These are phyloP conservation scores for Macaria notata DNA, from an alignment of 2,888 invertebrate species.

Conservation along the genomic window DNA sequence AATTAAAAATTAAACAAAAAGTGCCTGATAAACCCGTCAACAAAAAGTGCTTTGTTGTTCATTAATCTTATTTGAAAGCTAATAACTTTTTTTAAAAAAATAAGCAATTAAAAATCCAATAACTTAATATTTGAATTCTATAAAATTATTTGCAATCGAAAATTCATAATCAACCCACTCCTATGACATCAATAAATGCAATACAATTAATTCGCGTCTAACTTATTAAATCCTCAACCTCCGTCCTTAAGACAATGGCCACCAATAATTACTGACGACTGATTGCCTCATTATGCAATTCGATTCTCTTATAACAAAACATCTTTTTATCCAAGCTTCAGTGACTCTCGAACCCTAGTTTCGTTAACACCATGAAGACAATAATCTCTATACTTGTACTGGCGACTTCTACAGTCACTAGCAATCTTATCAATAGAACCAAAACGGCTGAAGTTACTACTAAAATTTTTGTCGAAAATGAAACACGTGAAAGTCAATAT, in stretches of 20 bases:
- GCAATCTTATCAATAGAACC: constrained; percentile 40
- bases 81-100: no score
- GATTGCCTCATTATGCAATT: constrained; percentile 47
- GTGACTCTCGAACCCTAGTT: constrained; percentile 31
- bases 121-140: no score
- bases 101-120: no score
- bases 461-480: constrained; percentile 24
- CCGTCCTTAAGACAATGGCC: not conserved
- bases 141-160: no score
- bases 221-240: not conserved
- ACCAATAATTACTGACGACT: constrained; percentile 14
- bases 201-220: not conserved
- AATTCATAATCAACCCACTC: no score
- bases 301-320: constrained; percentile 50
- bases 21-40: no score
- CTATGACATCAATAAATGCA: not conserved
- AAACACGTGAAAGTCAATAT: constrained; percentile 24
- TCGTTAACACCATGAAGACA: constrained; percentile 43
- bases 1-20: no score
- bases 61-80: no score
- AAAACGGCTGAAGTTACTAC: constrained; percentile 29
- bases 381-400: constrained; percentile 29
- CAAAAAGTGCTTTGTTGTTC: no score
- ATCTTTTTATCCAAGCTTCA: constrained; percentile 41
- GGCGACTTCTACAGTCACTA: constrained; percentile 26